These are phyloP conservation scores for Erynnis tages DNA, from an alignment of 2,888 invertebrate genomes.

Conservation along the genomic window DNA sequence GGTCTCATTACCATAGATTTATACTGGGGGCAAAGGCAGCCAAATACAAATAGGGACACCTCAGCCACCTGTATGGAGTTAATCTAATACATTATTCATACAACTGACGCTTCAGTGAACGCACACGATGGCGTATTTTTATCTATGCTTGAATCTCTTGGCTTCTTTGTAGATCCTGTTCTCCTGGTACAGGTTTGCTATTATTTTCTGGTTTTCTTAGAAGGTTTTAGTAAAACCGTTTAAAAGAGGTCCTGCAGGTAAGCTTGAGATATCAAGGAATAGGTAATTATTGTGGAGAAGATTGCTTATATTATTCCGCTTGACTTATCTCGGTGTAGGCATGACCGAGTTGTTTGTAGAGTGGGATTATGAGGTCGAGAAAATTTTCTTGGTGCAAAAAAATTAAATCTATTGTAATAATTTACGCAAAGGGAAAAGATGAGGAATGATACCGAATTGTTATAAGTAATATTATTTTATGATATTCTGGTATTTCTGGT, in stretches of 20 bases:
- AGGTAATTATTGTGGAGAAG: constrained; percentile 1
- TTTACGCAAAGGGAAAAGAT: background rate
- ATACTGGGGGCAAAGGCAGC: constrained; percentile 2
- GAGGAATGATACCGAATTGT: background rate
- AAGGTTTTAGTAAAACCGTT: background rate
- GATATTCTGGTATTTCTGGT: too few species aligned
- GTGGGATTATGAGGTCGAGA: background rate
- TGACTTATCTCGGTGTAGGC: background rate
- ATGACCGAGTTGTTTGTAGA: background rate
- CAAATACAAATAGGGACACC: constrained; percentile 18
- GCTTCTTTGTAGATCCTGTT: background rate
- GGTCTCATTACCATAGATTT: constrained; percentile 11
- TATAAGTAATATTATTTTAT: too few species aligned
- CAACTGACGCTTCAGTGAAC: constrained; percentile 36
- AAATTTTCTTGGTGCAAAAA: background rate
- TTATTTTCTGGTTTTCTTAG: background rate
- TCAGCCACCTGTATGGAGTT: constrained; percentile 23
- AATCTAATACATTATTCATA: constrained; percentile 51
- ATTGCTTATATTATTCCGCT: constrained; percentile 7
- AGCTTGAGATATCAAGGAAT: constrained; percentile 7
- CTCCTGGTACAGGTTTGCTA: constrained; percentile 1
- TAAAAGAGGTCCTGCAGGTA: background rate
- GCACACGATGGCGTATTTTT: constrained; percentile 5
- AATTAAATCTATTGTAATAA: background rate
- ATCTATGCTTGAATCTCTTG: constrained; percentile 4